Evolutionary conservation across 2,113 vertebrate genomes (phyloP).

Genomic region (Cairina moschata): DNA sequence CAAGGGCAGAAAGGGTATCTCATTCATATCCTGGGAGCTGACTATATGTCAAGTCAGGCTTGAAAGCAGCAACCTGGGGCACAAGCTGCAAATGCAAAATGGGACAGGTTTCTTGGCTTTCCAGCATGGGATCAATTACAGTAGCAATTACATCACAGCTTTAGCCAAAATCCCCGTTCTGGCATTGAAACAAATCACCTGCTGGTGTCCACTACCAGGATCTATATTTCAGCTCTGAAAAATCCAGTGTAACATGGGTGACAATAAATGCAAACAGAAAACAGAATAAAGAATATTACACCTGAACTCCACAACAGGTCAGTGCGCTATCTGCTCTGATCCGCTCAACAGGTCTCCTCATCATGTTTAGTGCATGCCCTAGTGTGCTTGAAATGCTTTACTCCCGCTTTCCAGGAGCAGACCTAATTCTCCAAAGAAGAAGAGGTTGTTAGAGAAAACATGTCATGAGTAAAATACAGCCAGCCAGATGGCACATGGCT

Average conservation of each 20-base stretch:
- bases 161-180: constrained; percentile 52
- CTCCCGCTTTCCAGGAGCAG: neutral
- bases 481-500: neutral
- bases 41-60: neutral
- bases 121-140: constrained; percentile 11
- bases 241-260: neutral
- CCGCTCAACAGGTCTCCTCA: neutral
- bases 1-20: neutral
- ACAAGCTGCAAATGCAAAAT: neutral
- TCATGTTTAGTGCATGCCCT: neutral
- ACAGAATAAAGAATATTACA: neutral
- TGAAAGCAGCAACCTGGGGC: constrained; percentile 2
- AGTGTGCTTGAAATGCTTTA: neutral
- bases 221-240: neutral
- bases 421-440: neutral
- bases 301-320: neutral
- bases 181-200: constrained; percentile 21
- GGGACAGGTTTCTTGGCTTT: constrained; percentile 17
- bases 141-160: neutral
- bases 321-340: neutral
- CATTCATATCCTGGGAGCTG: neutral
- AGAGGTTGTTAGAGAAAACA: neutral
- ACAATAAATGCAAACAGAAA: neutral
- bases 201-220: neutral
- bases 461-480: neutral